Evolutionary conservation across 2,797 vertebrate species (phyloP), one percentile per base, ranked within the genome.

Genomic region (Halcyon smyrnensis): DNA sequence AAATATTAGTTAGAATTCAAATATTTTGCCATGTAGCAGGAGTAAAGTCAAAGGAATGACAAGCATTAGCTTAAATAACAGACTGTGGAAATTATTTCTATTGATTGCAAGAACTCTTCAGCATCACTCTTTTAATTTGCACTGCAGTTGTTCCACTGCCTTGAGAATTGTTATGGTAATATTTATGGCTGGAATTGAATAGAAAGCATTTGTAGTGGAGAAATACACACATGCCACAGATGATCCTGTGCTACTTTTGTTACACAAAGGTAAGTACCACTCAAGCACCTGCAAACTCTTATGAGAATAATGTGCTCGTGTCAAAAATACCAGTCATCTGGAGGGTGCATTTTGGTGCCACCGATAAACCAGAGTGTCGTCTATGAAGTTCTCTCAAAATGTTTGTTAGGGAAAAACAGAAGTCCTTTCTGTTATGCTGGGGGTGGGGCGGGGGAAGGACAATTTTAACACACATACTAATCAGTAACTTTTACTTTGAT

Each of bases 271-370:
- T n/a, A 70, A 87, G 37, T 43, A 67, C 54, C 37, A 62, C 59
- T 94, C 28, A 79, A 79, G 19, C 21, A 73, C 34, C 46, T 79
- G 50, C 34, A 84, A 76, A 80, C 23, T 60, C 89, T 60, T 73
- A 17, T 2, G 39, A 73, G 53, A 51, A 88, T 71, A 81, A 78
- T 24, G 20, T 75, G 21, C 15, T 93, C 3, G 3, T 50, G 51
- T 15, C 17, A 87, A 89, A 91, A 95, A 84, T 73, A 53, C 36
- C 64, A 43, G 13, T 48, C 25, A 73, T 94, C 27, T 46, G 50
- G 51, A 91, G 9, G 7, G 24, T 43, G 54, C 24, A 46, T 4
- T 48, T 89, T 81, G 36, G 21, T 93, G 74, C 46, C 67, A 62
- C 34, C 53, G 48, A 28, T 14, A 67, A 1, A 3, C 19, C 32